Evolutionary conservation across 1,140 invertebrate species (phyloP).

Genomic region (Tyrophagus putrescentiae): DNA sequence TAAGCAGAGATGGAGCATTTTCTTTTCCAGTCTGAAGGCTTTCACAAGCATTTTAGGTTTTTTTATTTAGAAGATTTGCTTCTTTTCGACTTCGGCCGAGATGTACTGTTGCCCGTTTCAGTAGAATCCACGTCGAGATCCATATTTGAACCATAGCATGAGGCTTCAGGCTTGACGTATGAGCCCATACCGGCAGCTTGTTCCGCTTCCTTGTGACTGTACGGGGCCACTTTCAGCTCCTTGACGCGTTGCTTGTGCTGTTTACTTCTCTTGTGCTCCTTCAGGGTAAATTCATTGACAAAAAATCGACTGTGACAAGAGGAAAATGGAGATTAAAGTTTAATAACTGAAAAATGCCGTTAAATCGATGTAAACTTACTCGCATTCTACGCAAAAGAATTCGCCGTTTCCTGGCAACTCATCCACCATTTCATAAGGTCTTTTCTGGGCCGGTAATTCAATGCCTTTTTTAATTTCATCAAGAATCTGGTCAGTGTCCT

Average conservation of each 20-base stretch:
- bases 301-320: conserved; percentile 19
- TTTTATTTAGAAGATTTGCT: too few relatives aligned
- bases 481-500: conserved; percentile 12
- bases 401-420: conserved; percentile 18
- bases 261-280: conserved; percentile 19
- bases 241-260: conserved; percentile 19
- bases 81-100: too few relatives aligned
- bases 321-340: background rate
- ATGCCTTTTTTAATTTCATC: conserved; percentile 2
- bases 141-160: background rate
- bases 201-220: conserved; percentile 22
- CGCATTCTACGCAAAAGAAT: conserved; percentile 14
- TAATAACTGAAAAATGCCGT: background rate
- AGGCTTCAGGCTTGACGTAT: background rate
- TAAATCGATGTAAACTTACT: conserved; percentile 12
- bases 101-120: too few relatives aligned
- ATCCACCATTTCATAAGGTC: conserved; percentile 10
- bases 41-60: too few relatives aligned
- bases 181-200: conserved; percentile 19
- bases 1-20: too few relatives aligned
- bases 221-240: conserved; percentile 10
- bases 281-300: conserved; percentile 14
- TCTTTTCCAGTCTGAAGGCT: too few relatives aligned
- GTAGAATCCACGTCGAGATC: too few relatives aligned
- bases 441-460: background rate